phyloP scores from a whole-genome alignment of 2,888 invertebrate genomes.

The Helobdella robusta region DNA sequence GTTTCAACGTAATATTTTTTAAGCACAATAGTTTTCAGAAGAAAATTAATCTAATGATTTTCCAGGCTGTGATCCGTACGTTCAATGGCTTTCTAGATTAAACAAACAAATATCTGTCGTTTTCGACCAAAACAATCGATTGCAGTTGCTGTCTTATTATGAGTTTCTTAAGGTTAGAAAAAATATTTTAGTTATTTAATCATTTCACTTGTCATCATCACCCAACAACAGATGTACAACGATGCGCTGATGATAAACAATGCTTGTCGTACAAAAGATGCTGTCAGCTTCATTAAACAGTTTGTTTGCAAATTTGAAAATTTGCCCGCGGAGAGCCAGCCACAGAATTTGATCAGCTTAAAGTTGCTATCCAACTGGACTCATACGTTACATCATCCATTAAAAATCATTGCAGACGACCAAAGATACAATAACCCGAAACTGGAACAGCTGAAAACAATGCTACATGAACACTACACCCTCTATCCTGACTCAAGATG shows the following conservation, averaged over 20 bases:
- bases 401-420: no score
- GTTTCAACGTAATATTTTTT: no score
- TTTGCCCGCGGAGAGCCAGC: no score
- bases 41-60: no score
- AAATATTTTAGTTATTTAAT: no score
- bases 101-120: constrained; percentile 18
- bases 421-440: constrained; percentile 42
- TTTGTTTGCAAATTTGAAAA: no score
- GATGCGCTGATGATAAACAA: constrained; percentile 42
- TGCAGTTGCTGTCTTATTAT: constrained; percentile 15
- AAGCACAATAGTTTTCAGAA: no score
- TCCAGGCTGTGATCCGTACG: constrained; percentile 34
- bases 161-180: no score
- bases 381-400: no score
- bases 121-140: constrained; percentile 18
- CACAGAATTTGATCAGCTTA: no score
- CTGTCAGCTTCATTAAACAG: constrained; percentile 36
- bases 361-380: no score
- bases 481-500: constrained; percentile 36
- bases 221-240: constrained; percentile 40
- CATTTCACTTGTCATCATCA: no score
- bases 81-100: constrained; percentile 26
- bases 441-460: constrained; percentile 37
- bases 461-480: constrained; percentile 34
- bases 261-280: constrained; percentile 42